Conservation (phyloP, 2,113 vertebrate species). For the Mustela nigripes region DNA sequence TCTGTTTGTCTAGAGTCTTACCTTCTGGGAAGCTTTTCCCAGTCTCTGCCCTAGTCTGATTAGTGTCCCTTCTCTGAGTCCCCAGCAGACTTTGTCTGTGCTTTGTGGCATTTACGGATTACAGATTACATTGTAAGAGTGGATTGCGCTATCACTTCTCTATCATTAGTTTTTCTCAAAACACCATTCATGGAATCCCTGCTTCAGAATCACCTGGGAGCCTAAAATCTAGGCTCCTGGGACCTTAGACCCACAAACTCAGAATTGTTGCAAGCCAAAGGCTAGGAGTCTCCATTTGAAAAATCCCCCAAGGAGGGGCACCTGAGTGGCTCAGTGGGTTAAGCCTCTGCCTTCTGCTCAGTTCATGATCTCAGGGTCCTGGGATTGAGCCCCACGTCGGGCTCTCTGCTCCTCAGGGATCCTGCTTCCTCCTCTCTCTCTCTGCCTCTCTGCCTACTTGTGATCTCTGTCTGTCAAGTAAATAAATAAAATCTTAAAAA, state of each 20-base stretch:
- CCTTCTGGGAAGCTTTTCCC: not conserved
- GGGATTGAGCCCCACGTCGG: not conserved
- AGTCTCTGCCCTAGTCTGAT: not conserved
- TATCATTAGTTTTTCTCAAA: slow-evolving; percentile 16
- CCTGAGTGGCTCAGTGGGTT: not conserved
- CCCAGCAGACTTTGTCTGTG: not conserved
- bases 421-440: too few species aligned
- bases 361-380: not conserved
- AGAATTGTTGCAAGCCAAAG: not conserved
- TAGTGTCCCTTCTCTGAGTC: not conserved
- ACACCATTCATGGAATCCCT: not conserved
- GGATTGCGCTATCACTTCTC: not conserved
- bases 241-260: not conserved
- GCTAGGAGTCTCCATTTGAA: not conserved
- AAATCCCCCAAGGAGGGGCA: not conserved
- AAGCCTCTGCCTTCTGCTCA: not conserved
- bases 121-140: not conserved
- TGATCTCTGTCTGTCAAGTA: too few species aligned
- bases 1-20: not conserved
- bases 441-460: too few species aligned
- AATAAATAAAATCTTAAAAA: too few species aligned
- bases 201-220: not conserved
- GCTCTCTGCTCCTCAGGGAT: not conserved
- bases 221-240: not conserved
- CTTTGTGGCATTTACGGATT: not conserved